Evolutionary conservation across 2,113 vertebrate genomes (phyloP).

Genomic region (Chunga burmeisteri): DNA sequence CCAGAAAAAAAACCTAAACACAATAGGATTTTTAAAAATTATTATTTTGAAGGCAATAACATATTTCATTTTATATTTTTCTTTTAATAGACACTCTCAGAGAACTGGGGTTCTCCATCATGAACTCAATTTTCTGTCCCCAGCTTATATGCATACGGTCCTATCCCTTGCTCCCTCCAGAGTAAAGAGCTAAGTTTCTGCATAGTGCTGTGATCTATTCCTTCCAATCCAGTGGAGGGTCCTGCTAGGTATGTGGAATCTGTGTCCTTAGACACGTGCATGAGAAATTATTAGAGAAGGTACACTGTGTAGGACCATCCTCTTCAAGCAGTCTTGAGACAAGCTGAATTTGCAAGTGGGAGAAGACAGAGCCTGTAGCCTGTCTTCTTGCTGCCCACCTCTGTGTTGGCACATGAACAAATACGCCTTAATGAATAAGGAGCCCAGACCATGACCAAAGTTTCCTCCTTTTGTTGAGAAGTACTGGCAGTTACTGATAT

Average conservation of each 20-base stretch:
- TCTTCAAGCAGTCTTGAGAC: neutral
- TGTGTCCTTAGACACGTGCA: neutral
- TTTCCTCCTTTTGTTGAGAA: constrained; percentile 44
- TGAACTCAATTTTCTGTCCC: neutral
- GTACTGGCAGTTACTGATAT: neutral
- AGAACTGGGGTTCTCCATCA: neutral
- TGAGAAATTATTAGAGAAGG: neutral
- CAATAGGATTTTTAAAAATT: neutral
- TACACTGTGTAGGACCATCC: neutral
- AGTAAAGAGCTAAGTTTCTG: neutral
- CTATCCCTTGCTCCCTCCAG: neutral
- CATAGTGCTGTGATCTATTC: neutral
- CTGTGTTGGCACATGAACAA: neutral
- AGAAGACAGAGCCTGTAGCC: neutral
- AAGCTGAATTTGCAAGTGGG: neutral
- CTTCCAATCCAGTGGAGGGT: neutral
- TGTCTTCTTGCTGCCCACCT: neutral
- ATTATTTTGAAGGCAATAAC: neutral
- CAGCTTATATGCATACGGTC: fast-evolving
- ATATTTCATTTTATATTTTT: neutral
- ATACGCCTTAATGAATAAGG: neutral
- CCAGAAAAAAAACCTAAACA: neutral
- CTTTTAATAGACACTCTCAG: neutral
- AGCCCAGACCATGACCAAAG: neutral
- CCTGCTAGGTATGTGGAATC: neutral